Conservation (phyloP, 2,797 vertebrate species). For the Neosilurus mollespiculum region DNA sequence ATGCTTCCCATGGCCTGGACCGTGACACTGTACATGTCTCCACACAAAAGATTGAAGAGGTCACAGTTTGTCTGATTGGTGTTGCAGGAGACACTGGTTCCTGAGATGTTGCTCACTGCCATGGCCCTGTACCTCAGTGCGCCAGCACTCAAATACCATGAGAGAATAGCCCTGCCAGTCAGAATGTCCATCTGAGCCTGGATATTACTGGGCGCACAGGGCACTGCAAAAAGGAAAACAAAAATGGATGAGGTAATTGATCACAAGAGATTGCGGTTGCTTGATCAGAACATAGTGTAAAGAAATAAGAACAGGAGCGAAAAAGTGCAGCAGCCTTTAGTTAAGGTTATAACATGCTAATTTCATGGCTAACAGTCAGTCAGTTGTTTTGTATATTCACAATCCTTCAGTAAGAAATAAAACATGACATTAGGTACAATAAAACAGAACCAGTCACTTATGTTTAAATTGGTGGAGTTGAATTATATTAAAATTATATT, state of each 20-base stretch:
- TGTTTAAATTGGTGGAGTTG: neutral
- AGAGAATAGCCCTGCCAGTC: conserved; percentile 48
- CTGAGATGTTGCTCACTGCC: conserved; percentile 47
- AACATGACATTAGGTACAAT: neutral
- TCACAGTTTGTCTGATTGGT: conserved; percentile 64
- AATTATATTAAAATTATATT: neutral
- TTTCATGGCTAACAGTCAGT: neutral
- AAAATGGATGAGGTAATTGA: neutral
- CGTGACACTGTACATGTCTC: conserved; percentile 67
- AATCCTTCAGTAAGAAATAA: neutral
- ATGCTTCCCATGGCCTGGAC: conserved; percentile 63
- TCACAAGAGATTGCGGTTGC: neutral
- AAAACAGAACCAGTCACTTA: neutral
- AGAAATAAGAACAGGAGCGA: neutral
- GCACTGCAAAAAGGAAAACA: conserved; percentile 58
- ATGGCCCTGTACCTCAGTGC: conserved; percentile 63
- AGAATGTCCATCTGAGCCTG: conserved; percentile 66
- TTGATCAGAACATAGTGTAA: neutral
- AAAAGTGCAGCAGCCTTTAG: neutral
- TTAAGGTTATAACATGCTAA: neutral
- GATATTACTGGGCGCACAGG: conserved; percentile 65
- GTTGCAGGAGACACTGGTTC: conserved; percentile 55
- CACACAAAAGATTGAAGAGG: conserved; percentile 67
- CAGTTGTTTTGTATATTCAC: neutral
- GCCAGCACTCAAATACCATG: conserved; percentile 68